phyloP scores from a whole-genome alignment of 2,797 vertebrate species.

The Xenops minutus region DNA sequence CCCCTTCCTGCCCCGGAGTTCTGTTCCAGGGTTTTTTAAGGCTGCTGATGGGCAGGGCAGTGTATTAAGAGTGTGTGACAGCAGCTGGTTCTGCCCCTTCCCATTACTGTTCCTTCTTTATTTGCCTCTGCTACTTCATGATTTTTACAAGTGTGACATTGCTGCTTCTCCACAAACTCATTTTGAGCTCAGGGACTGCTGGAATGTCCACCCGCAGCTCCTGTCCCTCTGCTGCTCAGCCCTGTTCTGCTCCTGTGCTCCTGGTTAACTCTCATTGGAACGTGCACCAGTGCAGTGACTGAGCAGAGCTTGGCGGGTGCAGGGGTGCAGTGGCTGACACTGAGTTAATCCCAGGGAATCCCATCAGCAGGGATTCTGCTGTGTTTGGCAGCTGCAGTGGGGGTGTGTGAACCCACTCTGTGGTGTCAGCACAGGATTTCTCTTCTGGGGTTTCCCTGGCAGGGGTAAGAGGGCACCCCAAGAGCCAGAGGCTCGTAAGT shows the following conservation, averaged over 20 bases:
- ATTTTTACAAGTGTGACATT: not conserved
- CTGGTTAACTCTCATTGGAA: rapidly evolving
- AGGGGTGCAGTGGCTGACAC: not conserved
- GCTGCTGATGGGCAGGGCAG: not conserved
- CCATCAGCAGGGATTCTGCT: not conserved
- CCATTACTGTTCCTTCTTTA: not conserved
- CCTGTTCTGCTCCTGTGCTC: not conserved
- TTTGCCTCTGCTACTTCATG: not conserved
- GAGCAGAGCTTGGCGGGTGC: not conserved
- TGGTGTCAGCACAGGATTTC: not conserved
- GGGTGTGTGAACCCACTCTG: not conserved
- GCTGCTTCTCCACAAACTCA: not conserved
- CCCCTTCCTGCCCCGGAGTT: not conserved
- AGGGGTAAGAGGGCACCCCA: not conserved
- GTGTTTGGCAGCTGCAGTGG: not conserved
- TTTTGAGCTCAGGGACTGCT: not conserved
- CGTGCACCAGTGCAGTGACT: not conserved
- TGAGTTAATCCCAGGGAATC: not conserved
- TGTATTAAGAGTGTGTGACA: not conserved
- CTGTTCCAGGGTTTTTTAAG: not conserved
- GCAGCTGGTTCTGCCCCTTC: not conserved
- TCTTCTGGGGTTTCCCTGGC: not conserved
- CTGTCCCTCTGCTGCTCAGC: not conserved
- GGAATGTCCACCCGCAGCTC: rapidly evolving
- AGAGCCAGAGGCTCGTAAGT: not conserved